phyloP scores from a whole-genome alignment of 2,113 vertebrate species.

The Cranoglanis bouderius region DNA sequence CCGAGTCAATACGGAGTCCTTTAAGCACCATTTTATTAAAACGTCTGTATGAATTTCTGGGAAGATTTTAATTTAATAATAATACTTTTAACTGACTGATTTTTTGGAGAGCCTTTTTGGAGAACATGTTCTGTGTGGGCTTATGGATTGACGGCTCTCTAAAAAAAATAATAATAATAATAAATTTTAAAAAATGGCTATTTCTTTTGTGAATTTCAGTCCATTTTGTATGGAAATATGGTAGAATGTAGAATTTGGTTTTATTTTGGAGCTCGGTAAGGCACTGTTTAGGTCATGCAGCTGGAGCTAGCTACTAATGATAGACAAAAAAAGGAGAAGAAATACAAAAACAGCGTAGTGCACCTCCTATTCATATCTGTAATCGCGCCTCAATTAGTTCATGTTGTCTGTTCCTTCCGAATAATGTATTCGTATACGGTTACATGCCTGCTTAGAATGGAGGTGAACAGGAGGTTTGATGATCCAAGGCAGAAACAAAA shows the following conservation, averaged over 20 bases:
- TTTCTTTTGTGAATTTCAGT: neutral
- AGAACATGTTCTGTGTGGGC: too few species aligned
- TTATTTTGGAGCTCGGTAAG: neutral
- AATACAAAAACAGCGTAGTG: neutral
- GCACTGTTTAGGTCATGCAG: neutral
- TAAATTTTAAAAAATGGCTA: too few species aligned
- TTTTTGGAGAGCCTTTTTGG: too few species aligned
- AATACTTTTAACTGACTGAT: too few species aligned
- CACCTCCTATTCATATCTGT: neutral
- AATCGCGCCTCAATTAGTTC: neutral
- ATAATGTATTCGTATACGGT: neutral
- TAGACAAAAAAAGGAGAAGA: neutral
- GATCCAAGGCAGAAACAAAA: neutral
- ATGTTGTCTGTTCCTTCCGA: neutral
- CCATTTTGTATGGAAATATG: neutral
- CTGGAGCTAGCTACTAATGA: neutral
- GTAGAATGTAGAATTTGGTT: neutral
- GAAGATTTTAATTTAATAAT: too few species aligned
- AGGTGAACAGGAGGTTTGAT: neutral
- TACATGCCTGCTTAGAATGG: neutral
- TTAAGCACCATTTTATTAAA: too few species aligned
- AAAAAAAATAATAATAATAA: too few species aligned
- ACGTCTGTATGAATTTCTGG: too few species aligned
- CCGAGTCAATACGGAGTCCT: too few species aligned
- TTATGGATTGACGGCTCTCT: neutral